These are phyloP conservation scores for Petrolisthes manimaculis DNA, from an alignment of 2,888 invertebrate genomes.

Conservation along the genomic window DNA sequence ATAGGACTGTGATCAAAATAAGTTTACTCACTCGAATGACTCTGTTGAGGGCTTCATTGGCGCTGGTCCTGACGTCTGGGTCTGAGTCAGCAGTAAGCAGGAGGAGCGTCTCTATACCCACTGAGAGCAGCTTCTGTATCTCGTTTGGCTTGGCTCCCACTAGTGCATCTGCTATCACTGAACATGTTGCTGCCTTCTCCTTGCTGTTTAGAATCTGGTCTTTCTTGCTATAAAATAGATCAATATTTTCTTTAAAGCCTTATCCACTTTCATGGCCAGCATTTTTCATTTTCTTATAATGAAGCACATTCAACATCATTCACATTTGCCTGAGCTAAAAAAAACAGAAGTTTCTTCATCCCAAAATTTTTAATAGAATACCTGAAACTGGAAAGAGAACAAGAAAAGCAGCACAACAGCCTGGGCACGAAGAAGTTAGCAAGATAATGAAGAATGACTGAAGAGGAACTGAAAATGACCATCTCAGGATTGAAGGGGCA, in stretches of 20 bases:
- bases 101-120: slow-evolving; percentile 64
- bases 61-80: slow-evolving; percentile 66
- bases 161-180: slow-evolving; percentile 62
- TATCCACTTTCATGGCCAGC: too few species aligned
- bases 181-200: slow-evolving; percentile 61
- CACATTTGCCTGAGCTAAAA: too few species aligned
- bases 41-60: slow-evolving; percentile 65
- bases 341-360: too few species aligned
- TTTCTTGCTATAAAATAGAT: slow-evolving; percentile 50
- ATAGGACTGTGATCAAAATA: background rate
- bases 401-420: too few species aligned
- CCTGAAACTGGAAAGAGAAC: too few species aligned
- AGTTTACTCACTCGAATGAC: slow-evolving; percentile 59
- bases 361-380: too few species aligned
- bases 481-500: too few species aligned
- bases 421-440: too few species aligned
- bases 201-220: slow-evolving; percentile 57
- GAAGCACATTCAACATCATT: too few species aligned
- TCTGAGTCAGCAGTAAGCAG: slow-evolving; percentile 63
- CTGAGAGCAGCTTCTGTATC: slow-evolving; percentile 57
- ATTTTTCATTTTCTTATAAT: too few species aligned
- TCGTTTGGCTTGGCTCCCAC: slow-evolving; percentile 54
- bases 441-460: too few species aligned
- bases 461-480: too few species aligned
- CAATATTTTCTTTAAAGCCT: background rate